Percentiles rank a stretch among this genome's conserved stretches.
Evolutionary conservation across 2,113 vertebrate species (phyloP).

Genomic region (Varanus salvator): DNA sequence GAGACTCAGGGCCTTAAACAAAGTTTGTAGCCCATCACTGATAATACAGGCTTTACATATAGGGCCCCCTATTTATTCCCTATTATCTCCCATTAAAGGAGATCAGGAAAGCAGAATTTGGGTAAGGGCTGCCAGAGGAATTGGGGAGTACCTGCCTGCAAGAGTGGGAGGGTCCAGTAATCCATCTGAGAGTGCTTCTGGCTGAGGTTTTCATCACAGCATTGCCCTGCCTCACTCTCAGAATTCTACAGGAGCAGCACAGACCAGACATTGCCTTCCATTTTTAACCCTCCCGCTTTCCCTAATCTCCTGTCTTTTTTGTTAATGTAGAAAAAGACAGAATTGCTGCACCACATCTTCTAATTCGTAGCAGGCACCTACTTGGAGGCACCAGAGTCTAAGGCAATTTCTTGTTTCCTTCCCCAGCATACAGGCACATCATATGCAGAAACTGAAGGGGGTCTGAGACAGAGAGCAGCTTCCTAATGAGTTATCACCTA

Average conservation of each 20-base stretch:
- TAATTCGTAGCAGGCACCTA: no score
- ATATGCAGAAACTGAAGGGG: neutral
- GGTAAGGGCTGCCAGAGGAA: no score
- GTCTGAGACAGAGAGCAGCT: neutral
- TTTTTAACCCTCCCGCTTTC: no score
- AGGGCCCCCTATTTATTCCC: neutral
- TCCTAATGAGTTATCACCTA: neutral
- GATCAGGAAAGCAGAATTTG: neutral
- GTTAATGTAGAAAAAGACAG: no score
- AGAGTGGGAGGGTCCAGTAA: neutral
- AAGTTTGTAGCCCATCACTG: neutral
- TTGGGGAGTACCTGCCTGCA: no score
- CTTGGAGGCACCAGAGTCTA: neutral
- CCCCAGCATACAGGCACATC: neutral
- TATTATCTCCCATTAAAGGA: neutral
- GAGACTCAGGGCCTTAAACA: neutral
- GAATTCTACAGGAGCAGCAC: no score
- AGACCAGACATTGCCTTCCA: no score
- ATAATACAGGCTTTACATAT: neutral
- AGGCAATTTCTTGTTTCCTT: neutral
- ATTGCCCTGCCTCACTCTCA: no score
- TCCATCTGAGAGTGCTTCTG: neutral
- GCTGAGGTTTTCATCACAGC: no score
- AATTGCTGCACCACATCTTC: no score
- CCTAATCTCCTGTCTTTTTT: no score